A percentile compares a stretch with the other conserved stretches of the same genome.
phyloP scores from a whole-genome alignment of 2,797 vertebrate species.

The Spatula clypeata region DNA sequence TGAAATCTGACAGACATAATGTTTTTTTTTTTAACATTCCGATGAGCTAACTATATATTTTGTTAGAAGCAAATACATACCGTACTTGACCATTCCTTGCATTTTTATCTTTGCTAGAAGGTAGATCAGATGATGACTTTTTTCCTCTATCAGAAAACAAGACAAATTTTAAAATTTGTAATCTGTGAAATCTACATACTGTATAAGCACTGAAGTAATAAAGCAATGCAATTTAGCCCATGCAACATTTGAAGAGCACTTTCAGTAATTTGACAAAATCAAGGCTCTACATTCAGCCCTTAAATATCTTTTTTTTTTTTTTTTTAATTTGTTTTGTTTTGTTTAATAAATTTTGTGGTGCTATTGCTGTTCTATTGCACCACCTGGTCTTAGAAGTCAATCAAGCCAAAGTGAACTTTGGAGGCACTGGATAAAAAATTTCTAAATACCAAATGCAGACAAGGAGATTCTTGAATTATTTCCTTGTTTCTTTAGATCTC shows the following conservation, averaged over 20 bases:
- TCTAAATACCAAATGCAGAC: background rate
- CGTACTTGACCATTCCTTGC: background rate
- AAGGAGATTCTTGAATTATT: background rate
- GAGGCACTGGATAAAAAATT: background rate
- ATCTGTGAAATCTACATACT: background rate
- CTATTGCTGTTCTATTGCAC: background rate
- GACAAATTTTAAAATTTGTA: background rate
- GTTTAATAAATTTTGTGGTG: background rate
- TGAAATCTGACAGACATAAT: background rate
- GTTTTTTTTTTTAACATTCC: background rate
- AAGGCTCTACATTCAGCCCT: background rate
- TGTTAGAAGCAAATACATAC: background rate
- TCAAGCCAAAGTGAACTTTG: background rate
- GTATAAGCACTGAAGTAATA: background rate
- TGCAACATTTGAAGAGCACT: background rate
- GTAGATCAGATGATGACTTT: background rate
- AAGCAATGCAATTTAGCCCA: background rate
- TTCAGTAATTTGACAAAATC: slow-evolving; percentile 16
- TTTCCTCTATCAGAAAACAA: background rate
- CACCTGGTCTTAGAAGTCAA: background rate
- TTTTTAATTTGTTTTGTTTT: too few species aligned
- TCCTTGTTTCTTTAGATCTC: background rate
- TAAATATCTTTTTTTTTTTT: background rate
- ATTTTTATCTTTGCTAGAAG: background rate
- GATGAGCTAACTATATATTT: background rate